phyloP scores from a whole-genome alignment of 2,797 vertebrate species.

The Lagodon rhomboides region DNA sequence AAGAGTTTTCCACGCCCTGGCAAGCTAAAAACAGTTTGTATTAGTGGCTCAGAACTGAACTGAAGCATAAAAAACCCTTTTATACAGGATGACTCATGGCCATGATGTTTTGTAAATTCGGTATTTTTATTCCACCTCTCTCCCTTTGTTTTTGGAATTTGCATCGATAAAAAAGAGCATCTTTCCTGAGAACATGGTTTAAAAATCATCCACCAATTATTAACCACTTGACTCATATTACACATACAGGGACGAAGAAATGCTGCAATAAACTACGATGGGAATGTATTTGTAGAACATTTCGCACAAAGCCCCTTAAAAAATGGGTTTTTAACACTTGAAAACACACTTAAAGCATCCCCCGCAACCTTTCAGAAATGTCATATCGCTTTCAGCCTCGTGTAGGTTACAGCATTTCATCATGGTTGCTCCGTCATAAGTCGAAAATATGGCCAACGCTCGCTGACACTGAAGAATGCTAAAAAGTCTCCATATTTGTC shows the following conservation, averaged over 20 bases:
- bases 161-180: neutral
- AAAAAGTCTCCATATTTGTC: slow-evolving; percentile 22
- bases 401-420: slow-evolving; percentile 15
- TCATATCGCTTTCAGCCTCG: slow-evolving; percentile 12
- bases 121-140: neutral
- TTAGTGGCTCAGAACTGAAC: neutral
- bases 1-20: neutral
- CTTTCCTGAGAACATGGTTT: neutral
- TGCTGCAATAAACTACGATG: neutral
- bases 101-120: neutral
- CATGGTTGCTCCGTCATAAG: slow-evolving; percentile 15
- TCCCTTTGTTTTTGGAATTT: slow-evolving; percentile 1
- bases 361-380: slow-evolving; percentile 18
- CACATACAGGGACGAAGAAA: neutral
- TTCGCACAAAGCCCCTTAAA: neutral
- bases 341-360: slow-evolving; percentile 27
- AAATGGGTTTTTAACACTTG: slow-evolving; percentile 1
- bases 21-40: neutral
- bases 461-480: slow-evolving; percentile 18
- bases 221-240: neutral
- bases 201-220: neutral
- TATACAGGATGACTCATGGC: neutral
- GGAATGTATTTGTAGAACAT: slow-evolving; percentile 21
- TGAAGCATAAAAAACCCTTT: neutral
- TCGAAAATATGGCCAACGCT: slow-evolving; percentile 17